Evolutionary conservation across 2,113 vertebrate species (phyloP), one percentile per base, ranked within the genome.

Genomic region (Asarcornis scutulata): DNA sequence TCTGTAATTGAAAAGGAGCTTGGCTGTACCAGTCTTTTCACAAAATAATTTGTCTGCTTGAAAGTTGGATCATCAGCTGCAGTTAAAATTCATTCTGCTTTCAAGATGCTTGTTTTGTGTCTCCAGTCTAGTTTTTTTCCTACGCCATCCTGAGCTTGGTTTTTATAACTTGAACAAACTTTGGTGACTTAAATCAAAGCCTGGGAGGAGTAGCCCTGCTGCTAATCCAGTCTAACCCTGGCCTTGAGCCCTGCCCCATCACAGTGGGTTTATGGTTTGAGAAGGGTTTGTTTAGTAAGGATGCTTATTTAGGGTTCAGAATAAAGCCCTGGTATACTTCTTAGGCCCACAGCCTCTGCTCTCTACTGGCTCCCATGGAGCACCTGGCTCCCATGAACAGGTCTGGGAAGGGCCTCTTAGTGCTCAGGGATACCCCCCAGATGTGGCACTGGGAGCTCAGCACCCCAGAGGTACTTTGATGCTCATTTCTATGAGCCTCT

Each of bases 31-130:
- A 94, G 58, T 53, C 53, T 87, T 90, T 93, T 82, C 86, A 83
- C 92, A 84, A 71, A 95, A 93, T 82, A 87, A 93, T 94, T 97
- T 94, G 75, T 95, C 73, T 89, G 63, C 95, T 95, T 94, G 74
- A 53, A 90, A 93, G 86, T 73, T 92, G 93, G 80, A 88, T 86
- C 90, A 89, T 88, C 93, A 95, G 80, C 88, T 97, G 86, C 86
- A 69, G 62, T 92, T 93, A 91, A 92, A 86, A 36, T 34, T 88
- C 71, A 84, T 93, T 93, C 74, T 94, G 31, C 93, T 95, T 93
- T 96, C 83, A 95, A 78, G 83, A 92, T 58, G 77, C 53, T 90
- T 88, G 46, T 44, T 96, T 94, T 82, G 38, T 84, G 40, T 48
- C 80, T 88, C 62, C 40, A 38, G 81, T 21, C 75, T 80, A 48